phyloP scores from a whole-genome alignment of 2,113 vertebrate species.

The Cyprinodon tularosa region DNA sequence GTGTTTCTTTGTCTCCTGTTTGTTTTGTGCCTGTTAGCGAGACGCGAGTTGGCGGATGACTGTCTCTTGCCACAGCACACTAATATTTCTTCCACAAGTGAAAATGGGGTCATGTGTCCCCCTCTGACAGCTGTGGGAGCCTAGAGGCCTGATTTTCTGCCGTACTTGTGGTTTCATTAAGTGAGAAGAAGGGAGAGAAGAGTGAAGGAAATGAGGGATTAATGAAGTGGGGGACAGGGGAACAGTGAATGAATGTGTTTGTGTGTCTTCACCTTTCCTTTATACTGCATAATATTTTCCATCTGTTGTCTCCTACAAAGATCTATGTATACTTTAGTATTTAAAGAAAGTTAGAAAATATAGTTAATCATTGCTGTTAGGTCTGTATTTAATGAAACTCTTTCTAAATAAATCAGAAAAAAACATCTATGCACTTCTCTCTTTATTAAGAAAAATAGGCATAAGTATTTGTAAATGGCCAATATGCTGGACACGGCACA shows the following conservation, averaged over 20 bases:
- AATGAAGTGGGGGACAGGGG: conserved; percentile 60
- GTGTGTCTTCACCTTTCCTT: conserved; percentile 3
- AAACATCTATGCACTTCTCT: no score
- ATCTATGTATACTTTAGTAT: no score
- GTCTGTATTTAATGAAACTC: no score
- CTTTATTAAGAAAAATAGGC: not conserved
- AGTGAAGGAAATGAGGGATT: conserved; percentile 59
- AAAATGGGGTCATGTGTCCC: conserved; percentile 64
- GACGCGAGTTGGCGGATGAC: conserved; percentile 18
- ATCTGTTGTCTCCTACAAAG: not conserved
- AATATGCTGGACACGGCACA: conserved; percentile 43
- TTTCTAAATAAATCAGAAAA: no score
- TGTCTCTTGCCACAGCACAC: conserved; percentile 55
- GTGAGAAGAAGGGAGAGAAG: conserved; percentile 15
- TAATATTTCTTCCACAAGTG: conserved; percentile 64
- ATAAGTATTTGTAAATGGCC: conserved; percentile 5
- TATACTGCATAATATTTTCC: not conserved
- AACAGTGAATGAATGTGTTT: conserved; percentile 40
- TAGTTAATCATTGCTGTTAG: no score
- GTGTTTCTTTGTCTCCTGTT: conserved; percentile 38
- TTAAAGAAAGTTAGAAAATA: no score
- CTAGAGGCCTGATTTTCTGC: conserved; percentile 56
- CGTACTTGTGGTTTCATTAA: conserved; percentile 64
- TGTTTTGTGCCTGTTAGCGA: conserved; percentile 22
- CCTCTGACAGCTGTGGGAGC: conserved; percentile 48